Percentiles rank a stretch among this genome's conserved stretches.
phyloP scores from a whole-genome alignment of 1,140 invertebrate genomes.

The Myzus persicae region DNA sequence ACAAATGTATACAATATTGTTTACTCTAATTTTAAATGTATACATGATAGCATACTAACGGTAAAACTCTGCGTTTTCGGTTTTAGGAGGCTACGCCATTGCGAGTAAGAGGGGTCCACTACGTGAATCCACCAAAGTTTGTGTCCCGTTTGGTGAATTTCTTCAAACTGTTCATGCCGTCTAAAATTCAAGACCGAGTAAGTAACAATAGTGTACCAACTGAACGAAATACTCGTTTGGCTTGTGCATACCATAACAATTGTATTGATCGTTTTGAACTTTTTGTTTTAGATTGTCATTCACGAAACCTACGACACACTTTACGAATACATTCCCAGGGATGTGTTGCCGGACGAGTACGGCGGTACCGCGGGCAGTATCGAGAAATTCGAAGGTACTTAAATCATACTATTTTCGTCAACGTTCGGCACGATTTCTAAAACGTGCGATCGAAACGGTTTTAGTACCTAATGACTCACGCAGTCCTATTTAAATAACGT shows the following conservation, averaged over 20 bases:
- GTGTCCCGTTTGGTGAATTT: conserved; percentile 20
- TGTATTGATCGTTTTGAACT: not conserved
- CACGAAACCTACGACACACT: conserved; percentile 77
- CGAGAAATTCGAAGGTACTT: conserved; percentile 75
- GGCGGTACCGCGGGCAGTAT: conserved; percentile 77
- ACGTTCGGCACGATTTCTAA: not conserved
- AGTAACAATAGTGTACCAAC: not conserved
- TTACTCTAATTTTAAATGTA: not conserved
- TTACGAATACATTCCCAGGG: conserved; percentile 78
- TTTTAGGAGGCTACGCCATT: conserved; percentile 44
- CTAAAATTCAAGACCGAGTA: conserved; percentile 49
- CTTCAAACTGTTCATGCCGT: conserved; percentile 47
- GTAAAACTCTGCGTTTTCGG: not conserved
- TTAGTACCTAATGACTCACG: not conserved
- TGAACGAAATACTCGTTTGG: not conserved
- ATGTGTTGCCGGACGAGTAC: conserved; percentile 81
- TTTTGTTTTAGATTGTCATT: conserved; percentile 70
- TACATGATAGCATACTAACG: not conserved
- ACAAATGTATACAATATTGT: not conserved
- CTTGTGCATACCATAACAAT: not conserved
- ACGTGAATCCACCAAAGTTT: conserved; percentile 48
- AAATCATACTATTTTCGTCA: conserved; percentile 61
- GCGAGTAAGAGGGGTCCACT: conserved; percentile 31
- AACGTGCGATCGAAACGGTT: too few relatives aligned
- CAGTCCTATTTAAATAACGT: not conserved